Percentiles rank a stretch among this genome's conserved stretches.
phyloP scores from a whole-genome alignment of 2,888 invertebrate genomes.

The Scaptomyza reducta region DNA sequence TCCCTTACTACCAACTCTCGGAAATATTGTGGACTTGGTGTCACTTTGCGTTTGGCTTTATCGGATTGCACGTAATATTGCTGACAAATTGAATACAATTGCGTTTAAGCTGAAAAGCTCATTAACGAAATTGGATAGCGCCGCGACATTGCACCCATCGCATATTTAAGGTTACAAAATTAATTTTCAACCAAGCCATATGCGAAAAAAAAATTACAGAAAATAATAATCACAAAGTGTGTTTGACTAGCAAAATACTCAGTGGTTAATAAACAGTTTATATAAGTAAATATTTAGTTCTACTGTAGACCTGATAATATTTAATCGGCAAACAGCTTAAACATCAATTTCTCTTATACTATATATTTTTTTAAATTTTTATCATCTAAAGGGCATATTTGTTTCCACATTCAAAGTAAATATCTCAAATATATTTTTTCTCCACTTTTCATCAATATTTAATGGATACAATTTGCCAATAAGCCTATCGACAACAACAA shows the following conservation, averaged over 20 bases:
- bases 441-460: background rate
- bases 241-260: slow-evolving; percentile 2
- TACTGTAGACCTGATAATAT: no score
- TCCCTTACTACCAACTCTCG: background rate
- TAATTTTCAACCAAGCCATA: slow-evolving; percentile 62
- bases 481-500: background rate
- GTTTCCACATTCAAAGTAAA: background rate
- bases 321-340: background rate
- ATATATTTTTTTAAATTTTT: background rate
- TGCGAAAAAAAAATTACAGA: slow-evolving; percentile 25
- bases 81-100: slow-evolving; percentile 79
- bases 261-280: background rate
- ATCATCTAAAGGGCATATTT: background rate
- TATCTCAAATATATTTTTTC: background rate
- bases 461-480: background rate
- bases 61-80: slow-evolving; percentile 75
- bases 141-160: slow-evolving; percentile 15
- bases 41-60: slow-evolving; percentile 68
- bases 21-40: slow-evolving; percentile 41
- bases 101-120: slow-evolving; percentile 76
- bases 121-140: slow-evolving; percentile 75
- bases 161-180: slow-evolving; percentile 55
- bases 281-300: no score
- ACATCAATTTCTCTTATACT: background rate
- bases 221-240: slow-evolving; percentile 1